These are phyloP conservation scores for Gymnarchus niloticus DNA, from an alignment of 2,113 vertebrate species.

Conservation along the genomic window DNA sequence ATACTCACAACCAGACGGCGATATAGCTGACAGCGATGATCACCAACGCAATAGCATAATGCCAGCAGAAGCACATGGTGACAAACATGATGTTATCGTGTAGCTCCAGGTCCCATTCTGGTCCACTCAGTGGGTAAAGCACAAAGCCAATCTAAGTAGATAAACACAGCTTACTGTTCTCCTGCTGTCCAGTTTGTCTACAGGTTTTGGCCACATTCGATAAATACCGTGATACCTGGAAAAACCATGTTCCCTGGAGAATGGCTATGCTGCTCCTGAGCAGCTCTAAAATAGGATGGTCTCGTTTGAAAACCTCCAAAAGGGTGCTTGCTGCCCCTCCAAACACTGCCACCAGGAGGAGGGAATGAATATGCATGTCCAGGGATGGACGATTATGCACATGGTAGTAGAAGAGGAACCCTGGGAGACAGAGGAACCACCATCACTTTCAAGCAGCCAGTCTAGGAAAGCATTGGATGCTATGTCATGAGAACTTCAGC, in stretches of 20 bases:
- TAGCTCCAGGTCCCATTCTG: constrained; percentile 61
- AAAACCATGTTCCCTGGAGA: constrained; percentile 95
- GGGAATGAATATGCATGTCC: constrained; percentile 82
- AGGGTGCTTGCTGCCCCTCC: constrained; percentile 51
- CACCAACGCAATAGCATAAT: constrained; percentile 64
- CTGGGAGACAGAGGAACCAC: constrained; percentile 43
- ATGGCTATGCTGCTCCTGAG: constrained; percentile 69
- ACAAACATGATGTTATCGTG: constrained; percentile 85
- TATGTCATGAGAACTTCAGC: neutral
- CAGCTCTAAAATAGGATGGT: constrained; percentile 75
- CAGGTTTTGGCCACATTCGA: neutral
- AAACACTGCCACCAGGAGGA: constrained; percentile 75
- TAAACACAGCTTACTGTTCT: neutral
- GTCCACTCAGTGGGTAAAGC: constrained; percentile 73
- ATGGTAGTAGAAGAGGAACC: constrained; percentile 86
- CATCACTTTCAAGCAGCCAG: neutral
- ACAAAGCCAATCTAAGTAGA: constrained; percentile 81
- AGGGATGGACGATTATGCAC: constrained; percentile 68
- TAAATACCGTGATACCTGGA: constrained; percentile 68
- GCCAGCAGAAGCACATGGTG: constrained; percentile 98
- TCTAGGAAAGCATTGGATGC: neutral
- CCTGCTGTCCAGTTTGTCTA: neutral
- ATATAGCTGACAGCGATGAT: constrained; percentile 56
- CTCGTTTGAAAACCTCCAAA: constrained; percentile 72
- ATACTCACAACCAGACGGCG: constrained; percentile 66